These are phyloP conservation scores for Parapristionchus giblindavisi DNA, from an alignment of 2,888 invertebrate species.

Conservation along the genomic window DNA sequence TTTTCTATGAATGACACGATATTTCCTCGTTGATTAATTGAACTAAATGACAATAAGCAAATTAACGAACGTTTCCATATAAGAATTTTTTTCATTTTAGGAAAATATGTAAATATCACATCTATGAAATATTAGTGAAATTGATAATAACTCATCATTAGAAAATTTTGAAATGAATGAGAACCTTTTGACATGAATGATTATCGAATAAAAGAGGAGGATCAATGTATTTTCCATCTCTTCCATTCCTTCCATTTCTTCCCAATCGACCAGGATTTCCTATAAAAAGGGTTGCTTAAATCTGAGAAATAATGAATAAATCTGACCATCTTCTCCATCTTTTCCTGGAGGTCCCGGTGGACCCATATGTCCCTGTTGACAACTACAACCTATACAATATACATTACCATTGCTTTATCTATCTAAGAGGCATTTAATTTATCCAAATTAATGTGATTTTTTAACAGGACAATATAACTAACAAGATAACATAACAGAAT, in stretches of 20 bases:
- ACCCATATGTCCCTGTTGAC: slow-evolving; percentile 58
- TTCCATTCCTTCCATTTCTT: slow-evolving; percentile 55
- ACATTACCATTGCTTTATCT: not conserved
- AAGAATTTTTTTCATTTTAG: no score
- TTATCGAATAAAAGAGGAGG: slow-evolving; percentile 44
- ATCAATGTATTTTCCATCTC: slow-evolving; percentile 50
- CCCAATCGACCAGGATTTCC: slow-evolving; percentile 52
- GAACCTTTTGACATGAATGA: slow-evolving; percentile 54
- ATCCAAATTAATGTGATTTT: no score
- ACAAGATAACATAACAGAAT: not conserved
- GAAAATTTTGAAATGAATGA: not conserved
- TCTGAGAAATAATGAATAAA: not conserved
- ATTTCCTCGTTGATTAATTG: no score
- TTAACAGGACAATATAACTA: not conserved
- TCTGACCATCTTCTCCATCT: slow-evolving; percentile 46
- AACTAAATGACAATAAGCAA: no score
- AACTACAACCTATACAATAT: slow-evolving; percentile 51
- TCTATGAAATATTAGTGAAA: no score
- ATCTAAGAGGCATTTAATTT: no score
- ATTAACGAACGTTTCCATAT: not conserved
- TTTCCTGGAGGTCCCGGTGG: slow-evolving; percentile 48
- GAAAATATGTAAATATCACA: slow-evolving; percentile 7
- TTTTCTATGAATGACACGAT: no score
- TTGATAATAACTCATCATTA: no score
- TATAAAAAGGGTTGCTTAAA: not conserved